phyloP scores from a whole-genome alignment of 2,888 invertebrate species.

The Portevinia maculata region DNA sequence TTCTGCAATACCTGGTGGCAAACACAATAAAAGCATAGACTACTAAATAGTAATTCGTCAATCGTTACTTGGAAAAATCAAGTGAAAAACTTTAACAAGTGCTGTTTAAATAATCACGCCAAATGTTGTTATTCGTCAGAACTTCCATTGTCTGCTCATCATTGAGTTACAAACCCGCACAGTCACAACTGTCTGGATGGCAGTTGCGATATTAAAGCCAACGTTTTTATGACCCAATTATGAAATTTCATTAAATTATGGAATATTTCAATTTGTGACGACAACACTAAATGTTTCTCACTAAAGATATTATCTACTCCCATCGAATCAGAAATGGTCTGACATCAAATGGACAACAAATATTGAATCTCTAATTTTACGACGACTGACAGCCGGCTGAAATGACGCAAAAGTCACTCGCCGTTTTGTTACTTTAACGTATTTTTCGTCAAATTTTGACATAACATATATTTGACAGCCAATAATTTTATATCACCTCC shows the following conservation, averaged over 20 bases:
- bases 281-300: background rate
- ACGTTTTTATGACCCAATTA: conserved; percentile 35
- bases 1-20: too few relatives aligned
- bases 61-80: too few relatives aligned
- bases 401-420: conserved; percentile 29
- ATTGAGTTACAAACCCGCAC: too few relatives aligned
- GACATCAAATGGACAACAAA: conserved; percentile 4
- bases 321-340: background rate
- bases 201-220: conserved; percentile 5
- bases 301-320: background rate
- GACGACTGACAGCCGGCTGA: conserved; percentile 29
- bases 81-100: too few relatives aligned
- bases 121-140: too few relatives aligned
- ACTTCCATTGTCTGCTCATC: too few relatives aligned
- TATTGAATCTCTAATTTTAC: conserved; percentile 47
- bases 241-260: conserved; percentile 55
- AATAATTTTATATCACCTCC: conserved; percentile 23
- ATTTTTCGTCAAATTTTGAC: conserved; percentile 33
- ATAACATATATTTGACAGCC: conserved; percentile 40
- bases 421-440: conserved; percentile 8
- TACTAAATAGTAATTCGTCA: too few relatives aligned
- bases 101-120: too few relatives aligned
- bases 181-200: background rate
- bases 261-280: conserved; percentile 7
- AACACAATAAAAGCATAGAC: too few relatives aligned